These are phyloP conservation scores for Synergus itoensis DNA, from an alignment of 2,888 invertebrate genomes.

Conservation along the genomic window DNA sequence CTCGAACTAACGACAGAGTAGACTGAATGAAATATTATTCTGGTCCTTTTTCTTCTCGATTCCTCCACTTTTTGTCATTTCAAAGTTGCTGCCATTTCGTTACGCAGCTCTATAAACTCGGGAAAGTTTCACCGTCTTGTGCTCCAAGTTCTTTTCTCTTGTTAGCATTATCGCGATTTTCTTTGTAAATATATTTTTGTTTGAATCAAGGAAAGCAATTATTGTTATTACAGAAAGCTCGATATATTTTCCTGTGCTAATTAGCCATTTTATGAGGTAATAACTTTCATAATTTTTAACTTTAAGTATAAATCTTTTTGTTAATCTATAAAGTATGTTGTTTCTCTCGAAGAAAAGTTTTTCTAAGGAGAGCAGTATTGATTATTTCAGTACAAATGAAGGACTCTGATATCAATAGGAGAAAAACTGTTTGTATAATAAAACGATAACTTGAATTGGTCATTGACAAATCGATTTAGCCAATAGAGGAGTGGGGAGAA, in stretches of 20 bases:
- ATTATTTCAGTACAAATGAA: not conserved
- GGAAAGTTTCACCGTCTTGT: not conserved
- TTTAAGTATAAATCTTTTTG: not conserved
- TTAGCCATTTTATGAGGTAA: not conserved
- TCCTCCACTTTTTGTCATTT: constrained; percentile 17
- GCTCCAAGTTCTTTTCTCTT: not conserved
- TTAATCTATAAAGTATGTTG: not conserved
- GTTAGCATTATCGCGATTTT: not conserved
- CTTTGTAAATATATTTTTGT: not conserved
- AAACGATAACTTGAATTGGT: constrained; percentile 51
- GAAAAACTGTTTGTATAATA: constrained; percentile 50
- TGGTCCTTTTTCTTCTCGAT: not conserved
- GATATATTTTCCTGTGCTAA: no score
- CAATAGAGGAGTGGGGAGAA: not conserved
- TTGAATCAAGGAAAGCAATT: not conserved
- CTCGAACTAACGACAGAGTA: constrained; percentile 24
- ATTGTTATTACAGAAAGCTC: not conserved
- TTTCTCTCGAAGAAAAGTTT: not conserved
- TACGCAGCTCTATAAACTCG: not conserved
- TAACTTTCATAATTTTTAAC: not conserved
- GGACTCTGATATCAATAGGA: not conserved
- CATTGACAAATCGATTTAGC: constrained; percentile 45
- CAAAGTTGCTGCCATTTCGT: not conserved
- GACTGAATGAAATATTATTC: constrained; percentile 18
- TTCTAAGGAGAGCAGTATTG: not conserved